These are phyloP conservation scores for Atethmia centrago DNA, from an alignment of 2,888 invertebrate species.

Conservation along the genomic window DNA sequence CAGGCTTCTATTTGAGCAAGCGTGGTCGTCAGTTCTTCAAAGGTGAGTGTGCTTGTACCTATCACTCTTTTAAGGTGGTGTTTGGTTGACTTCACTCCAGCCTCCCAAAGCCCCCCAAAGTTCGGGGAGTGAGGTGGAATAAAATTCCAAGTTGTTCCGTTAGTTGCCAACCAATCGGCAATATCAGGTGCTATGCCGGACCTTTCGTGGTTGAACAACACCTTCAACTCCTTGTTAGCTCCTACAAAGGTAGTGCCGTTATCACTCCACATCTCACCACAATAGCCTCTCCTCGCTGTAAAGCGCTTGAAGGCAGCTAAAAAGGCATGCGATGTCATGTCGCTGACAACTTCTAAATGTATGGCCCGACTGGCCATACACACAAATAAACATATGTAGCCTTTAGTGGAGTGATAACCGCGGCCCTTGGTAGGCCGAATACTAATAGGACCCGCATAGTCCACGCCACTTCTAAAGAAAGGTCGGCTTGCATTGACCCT, in stretches of 20 bases:
- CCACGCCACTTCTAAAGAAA: background rate
- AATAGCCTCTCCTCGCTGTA: constrained; percentile 15
- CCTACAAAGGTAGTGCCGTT: constrained; percentile 23
- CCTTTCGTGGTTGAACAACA: background rate
- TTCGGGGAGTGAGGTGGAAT: constrained; percentile 40
- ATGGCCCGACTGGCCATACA: constrained; percentile 1
- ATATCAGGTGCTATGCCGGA: background rate
- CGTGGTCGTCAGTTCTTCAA: constrained; percentile 29
- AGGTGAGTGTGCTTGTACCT: constrained; percentile 8
- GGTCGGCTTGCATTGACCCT: background rate
- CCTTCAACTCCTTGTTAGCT: background rate
- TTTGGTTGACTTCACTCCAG: constrained; percentile 1
- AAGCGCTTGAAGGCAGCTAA: constrained; percentile 14
- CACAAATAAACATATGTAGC: background rate
- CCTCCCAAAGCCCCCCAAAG: constrained; percentile 19
- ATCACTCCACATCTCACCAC: constrained; percentile 19
- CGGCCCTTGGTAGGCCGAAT: constrained; percentile 56
- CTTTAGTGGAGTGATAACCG: background rate
- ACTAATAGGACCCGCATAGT: constrained; percentile 58
- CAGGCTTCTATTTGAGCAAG: constrained; percentile 37
- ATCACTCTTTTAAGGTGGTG: background rate
- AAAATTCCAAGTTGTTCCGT: constrained; percentile 38
- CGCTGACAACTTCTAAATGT: constrained; percentile 7
- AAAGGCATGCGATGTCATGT: constrained; percentile 2
- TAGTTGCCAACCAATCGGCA: constrained; percentile 7